phyloP scores from a whole-genome alignment of 1,140 invertebrate genomes.

The Thrips palmi region DNA sequence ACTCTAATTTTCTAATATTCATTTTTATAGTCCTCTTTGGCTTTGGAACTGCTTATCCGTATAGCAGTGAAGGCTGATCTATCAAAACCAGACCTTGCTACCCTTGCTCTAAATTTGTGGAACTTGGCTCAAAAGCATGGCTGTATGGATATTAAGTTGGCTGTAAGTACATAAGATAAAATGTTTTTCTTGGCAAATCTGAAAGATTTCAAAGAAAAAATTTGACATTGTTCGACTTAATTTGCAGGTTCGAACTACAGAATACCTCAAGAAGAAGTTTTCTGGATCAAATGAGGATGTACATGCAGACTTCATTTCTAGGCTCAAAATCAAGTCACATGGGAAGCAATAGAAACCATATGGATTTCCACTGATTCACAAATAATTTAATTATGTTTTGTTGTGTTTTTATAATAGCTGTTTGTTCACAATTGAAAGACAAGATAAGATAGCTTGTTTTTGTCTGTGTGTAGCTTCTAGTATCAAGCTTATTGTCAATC shows the following conservation, averaged over 20 bases:
- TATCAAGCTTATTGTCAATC: too few species aligned
- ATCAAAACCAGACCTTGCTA: conserved; percentile 32
- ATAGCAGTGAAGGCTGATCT: conserved; percentile 53
- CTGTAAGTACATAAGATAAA: conserved; percentile 23
- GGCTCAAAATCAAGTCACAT: too few species aligned
- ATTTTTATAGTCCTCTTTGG: conserved; percentile 32
- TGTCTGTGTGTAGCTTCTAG: too few species aligned
- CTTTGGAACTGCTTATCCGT: conserved; percentile 52
- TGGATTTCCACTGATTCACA: too few species aligned
- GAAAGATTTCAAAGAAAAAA: not conserved
- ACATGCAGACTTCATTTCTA: too few species aligned
- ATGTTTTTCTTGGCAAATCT: conserved; percentile 2
- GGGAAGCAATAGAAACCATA: too few species aligned
- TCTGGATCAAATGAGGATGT: too few species aligned
- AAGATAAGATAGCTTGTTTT: too few species aligned
- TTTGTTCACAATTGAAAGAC: too few species aligned
- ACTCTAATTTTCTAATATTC: conserved; percentile 7
- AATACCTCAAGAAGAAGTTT: conserved; percentile 15
- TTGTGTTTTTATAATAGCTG: too few species aligned
- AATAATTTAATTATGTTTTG: too few species aligned
- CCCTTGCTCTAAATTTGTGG: conserved; percentile 61
- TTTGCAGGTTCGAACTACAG: conserved; percentile 11
- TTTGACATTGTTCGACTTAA: not conserved
- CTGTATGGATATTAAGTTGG: conserved; percentile 28
- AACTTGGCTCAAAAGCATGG: conserved; percentile 44